Evolutionary conservation across 2,888 invertebrate species (phyloP), one percentile per base, ranked within the genome.

Genomic region (Philereme transversata): DNA sequence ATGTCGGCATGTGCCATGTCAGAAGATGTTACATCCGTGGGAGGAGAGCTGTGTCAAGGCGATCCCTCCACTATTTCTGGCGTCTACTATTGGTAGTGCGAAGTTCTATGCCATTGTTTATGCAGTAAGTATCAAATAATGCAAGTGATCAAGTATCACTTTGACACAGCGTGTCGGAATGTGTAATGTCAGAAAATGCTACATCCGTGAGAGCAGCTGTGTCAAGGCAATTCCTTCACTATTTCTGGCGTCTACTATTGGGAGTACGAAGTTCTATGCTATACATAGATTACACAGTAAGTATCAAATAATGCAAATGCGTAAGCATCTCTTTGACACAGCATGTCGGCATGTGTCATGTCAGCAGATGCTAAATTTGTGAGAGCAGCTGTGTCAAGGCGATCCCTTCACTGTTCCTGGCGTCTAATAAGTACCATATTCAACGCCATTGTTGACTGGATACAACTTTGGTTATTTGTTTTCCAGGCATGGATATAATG

Each of bases 231-330:
- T 73, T 0, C 61, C 77, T 0, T 62, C 62, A 0, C 74, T 85
- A 0, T 82, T 81, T 44, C 68, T 64, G 6, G 72, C 81, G 8
- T 84, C 89, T 0, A 49, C 83, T 0, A 72, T 85, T 11, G 92
- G 92, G n/a, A 92, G 92, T 49, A 84, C 86, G 0, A 88, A 87
- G 64, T 93, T 92, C 64, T 93, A 92, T 65, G 75, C 87, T 0
- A 61, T 91, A n/a, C n/a, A n/a, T n/a, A 3, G 76, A 92, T 52
- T 92, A 92, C 72, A 66, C 88, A 70, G 92, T 92, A 69, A 86
- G 87, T 78, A 5, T n/a, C n/a, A n/a, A n/a, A n/a, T n/a, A n/a
- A n/a, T n/a, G n/a, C n/a, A n/a, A n/a, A n/a, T n/a, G n/a, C n/a
- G n/a, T n/a, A n/a, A n/a, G n/a, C n/a, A n/a, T n/a, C n/a, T n/a